Evolutionary conservation across 2,113 vertebrate genomes (phyloP).

Genomic region (Mesocricetus auratus): DNA sequence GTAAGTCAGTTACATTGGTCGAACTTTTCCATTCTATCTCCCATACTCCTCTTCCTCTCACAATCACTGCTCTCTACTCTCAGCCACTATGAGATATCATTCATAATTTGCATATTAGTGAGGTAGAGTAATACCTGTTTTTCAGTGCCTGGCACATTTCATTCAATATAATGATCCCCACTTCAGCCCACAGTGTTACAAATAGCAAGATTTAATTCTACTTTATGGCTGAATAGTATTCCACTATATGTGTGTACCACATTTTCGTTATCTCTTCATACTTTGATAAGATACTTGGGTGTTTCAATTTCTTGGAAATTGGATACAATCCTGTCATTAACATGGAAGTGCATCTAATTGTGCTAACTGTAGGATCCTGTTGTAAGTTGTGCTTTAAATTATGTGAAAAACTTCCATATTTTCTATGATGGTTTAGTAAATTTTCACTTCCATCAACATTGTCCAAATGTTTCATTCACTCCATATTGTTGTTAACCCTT

Average conservation of each 20-base stretch:
- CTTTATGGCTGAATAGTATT: not conserved
- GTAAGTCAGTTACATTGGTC: not conserved
- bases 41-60: not conserved
- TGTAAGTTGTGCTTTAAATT: too few relatives aligned
- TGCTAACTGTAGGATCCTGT: not conserved
- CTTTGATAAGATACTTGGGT: not conserved
- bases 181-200: not conserved
- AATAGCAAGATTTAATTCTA: not conserved
- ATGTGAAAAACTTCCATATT: not conserved
- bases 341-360: not conserved
- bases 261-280: not conserved
- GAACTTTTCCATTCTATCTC: not conserved
- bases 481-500: not conserved
- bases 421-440: not conserved
- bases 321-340: too few relatives aligned
- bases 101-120: not conserved
- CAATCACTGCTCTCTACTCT: not conserved
- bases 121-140: not conserved
- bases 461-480: not conserved
- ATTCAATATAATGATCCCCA: not conserved
- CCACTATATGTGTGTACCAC: not conserved
- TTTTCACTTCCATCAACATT: not conserved
- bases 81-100: not conserved
- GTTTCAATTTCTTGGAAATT: not conserved
- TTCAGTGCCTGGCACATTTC: not conserved